Evolutionary conservation across 2,888 invertebrate species (phyloP).

Genomic region (Pardosa pseudoannulata): DNA sequence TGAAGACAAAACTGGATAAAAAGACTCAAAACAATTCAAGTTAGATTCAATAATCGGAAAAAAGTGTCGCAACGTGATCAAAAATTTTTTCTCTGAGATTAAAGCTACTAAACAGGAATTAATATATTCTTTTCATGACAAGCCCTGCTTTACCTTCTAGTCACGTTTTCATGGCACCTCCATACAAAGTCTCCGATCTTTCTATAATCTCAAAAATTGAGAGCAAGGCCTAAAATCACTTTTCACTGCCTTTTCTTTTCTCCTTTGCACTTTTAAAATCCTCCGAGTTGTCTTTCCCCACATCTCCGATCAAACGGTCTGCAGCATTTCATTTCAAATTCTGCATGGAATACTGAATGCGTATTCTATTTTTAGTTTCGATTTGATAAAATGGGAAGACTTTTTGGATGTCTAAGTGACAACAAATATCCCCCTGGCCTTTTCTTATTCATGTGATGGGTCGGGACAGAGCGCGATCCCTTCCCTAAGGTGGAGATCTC

Average conservation of each 20-base stretch:
- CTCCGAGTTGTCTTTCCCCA: neutral
- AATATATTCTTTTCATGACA: too few species aligned
- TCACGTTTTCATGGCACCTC: slow-evolving; percentile 34
- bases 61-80: too few species aligned
- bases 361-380: neutral
- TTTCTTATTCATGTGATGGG: neutral
- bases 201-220: slow-evolving; percentile 45
- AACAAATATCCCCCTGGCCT: neutral
- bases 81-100: too few species aligned
- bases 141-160: neutral
- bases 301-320: too few species aligned
- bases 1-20: too few species aligned
- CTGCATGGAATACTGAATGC: neutral
- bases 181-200: slow-evolving; percentile 22
- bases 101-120: too few species aligned
- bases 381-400: neutral
- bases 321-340: too few species aligned
- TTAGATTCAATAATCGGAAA: too few species aligned
- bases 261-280: slow-evolving; percentile 37
- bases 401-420: neutral
- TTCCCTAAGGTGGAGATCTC: too few species aligned
- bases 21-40: too few species aligned
- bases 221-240: slow-evolving; percentile 44
- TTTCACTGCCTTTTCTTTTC: slow-evolving; percentile 9
- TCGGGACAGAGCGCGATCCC: too few species aligned